These are phyloP conservation scores for Harpegnathos saltator DNA, from an alignment of 1,140 invertebrate genomes.

Conservation along the genomic window DNA sequence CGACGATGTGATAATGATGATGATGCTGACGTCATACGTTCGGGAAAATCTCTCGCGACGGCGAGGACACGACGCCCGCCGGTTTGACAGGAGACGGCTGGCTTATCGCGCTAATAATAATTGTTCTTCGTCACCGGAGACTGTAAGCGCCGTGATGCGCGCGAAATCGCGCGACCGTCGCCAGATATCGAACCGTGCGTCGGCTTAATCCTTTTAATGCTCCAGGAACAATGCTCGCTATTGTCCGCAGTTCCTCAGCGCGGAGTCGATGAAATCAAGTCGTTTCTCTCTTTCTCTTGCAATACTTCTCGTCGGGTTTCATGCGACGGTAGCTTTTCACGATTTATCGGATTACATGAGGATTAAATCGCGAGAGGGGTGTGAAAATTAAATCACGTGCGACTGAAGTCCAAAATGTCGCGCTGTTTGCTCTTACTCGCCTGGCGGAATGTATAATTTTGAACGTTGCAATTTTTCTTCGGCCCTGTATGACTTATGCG, in stretches of 20 bases:
- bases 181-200: conserved; percentile 39
- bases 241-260: conserved; percentile 16
- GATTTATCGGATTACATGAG: neutral
- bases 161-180: conserved; percentile 28
- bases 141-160: conserved; percentile 7
- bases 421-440: neutral
- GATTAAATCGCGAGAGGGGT: neutral
- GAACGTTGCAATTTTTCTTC: neutral
- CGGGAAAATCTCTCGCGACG: conserved; percentile 6
- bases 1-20: too few relatives aligned
- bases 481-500: neutral
- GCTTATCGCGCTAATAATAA: conserved; percentile 57
- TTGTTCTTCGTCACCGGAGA: neutral
- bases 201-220: conserved; percentile 34
- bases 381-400: neutral
- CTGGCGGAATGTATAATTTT: neutral
- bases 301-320: neutral
- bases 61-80: neutral
- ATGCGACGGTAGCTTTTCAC: neutral
- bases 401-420: neutral
- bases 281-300: neutral
- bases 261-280: neutral
- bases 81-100: conserved; percentile 43
- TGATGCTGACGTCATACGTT: conserved; percentile 6
- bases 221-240: conserved; percentile 22